These are phyloP conservation scores for Nyctibius bracteatus DNA, from an alignment of 2,113 vertebrate species.

Conservation along the genomic window DNA sequence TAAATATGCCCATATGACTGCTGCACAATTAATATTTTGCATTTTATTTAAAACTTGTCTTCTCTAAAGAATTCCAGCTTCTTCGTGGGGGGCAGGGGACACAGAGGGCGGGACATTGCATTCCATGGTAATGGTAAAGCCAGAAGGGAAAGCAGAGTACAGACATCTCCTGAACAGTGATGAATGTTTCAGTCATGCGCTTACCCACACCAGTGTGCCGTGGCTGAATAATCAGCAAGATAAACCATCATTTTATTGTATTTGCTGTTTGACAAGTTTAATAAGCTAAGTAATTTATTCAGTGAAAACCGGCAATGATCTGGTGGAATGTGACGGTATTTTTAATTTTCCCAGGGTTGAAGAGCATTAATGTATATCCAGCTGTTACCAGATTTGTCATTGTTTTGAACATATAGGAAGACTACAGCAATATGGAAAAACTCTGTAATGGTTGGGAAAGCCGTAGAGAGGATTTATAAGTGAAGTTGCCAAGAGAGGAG, in stretches of 20 bases:
- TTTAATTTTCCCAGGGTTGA: background rate
- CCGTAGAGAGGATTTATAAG: background rate
- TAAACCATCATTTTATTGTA: background rate
- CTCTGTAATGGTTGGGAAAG: background rate
- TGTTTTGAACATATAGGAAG: background rate
- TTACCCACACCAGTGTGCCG: background rate
- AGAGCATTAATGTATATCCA: background rate
- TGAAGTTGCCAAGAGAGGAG: background rate
- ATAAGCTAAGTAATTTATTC: background rate
- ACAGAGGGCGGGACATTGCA: accelerated
- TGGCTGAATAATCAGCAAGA: background rate
- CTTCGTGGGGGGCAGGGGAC: accelerated
- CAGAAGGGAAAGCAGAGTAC: background rate
- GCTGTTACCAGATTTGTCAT: background rate
- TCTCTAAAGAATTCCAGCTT: background rate
- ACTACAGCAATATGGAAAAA: background rate
- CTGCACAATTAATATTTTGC: background rate
- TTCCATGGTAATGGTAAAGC: background rate
- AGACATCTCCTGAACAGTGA: background rate
- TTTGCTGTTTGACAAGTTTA: conserved; percentile 15
- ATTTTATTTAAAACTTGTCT: background rate
- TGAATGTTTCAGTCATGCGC: background rate
- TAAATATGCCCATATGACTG: background rate
- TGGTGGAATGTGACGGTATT: background rate
- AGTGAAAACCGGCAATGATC: background rate